Evolutionary conservation across 2,113 vertebrate genomes (phyloP), one percentile per base, ranked within the genome.

Genomic region (Seriola rivoliana): DNA sequence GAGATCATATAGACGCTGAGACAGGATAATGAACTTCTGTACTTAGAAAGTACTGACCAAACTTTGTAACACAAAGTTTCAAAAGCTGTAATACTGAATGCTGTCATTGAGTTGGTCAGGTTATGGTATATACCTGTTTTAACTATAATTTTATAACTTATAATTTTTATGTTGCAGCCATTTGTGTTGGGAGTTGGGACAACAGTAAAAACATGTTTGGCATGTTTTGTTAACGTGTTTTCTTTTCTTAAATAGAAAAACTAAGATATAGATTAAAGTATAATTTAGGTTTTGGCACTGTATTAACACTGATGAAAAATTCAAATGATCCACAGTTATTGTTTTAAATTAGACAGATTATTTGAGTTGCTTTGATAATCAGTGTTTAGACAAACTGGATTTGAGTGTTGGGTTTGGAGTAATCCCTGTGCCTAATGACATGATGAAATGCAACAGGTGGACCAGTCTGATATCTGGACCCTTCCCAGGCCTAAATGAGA

Each of bases 401-500:
- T 44, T 16, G 14, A 46, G 2, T 63, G 9, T 36, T 40, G 23
- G 34, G 9, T 25, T 42, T 74, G 14, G 5, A 62, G 29, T 74
- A 55, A 32, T 48, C 12, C 1, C 14, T 48, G 46, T 17, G 48
- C 38, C 17, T 69, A 50, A 67, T 73, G 64, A 75, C 48, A 32
- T 40, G 40, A 48, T 23, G 29, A 21, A 74, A 38, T 46, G 36
- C 19, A 60, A 62, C 69, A 62, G 62, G 54, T 55, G 55, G 69
- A 38, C 36, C 46, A 58, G 65, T 59, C 70, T 62, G 29, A 16
- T 68, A 23, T 78, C 55, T 73, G 69, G 38, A 63, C 5, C 25
- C 13, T 23, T 77, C 60, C n/a, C 68, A 57, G 59, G 48, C 58
- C 16, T n/a, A 48, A 71, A 71, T 76, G 66, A 82, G 58, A 64